phyloP scores from a whole-genome alignment of 2,888 invertebrate genomes.

The Drosophila affinis region DNA sequence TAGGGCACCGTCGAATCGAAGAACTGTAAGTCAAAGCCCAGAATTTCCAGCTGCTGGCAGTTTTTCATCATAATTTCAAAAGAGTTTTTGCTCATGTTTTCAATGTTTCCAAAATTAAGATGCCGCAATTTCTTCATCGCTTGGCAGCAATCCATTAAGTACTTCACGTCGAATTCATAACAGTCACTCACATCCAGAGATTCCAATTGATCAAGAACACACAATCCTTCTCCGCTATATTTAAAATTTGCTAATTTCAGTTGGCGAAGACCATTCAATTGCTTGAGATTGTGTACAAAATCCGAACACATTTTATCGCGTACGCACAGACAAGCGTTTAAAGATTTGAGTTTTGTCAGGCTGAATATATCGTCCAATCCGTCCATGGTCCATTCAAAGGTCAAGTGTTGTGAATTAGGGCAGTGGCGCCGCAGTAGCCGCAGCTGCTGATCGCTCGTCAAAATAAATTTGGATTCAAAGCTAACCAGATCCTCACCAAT shows the following conservation, averaged over 20 bases:
- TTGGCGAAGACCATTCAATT: neutral
- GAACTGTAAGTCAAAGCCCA: constrained; percentile 6
- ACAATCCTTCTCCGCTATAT: constrained; percentile 4
- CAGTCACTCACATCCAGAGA: neutral
- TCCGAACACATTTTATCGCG: neutral
- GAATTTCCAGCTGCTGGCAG: constrained; percentile 16
- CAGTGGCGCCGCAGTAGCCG: constrained; percentile 1
- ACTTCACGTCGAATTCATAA: too few species aligned
- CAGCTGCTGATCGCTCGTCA: constrained; percentile 2
- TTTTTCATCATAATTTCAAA: neutral
- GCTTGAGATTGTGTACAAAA: neutral
- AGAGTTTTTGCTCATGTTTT: neutral
- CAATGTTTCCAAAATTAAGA: constrained; percentile 9
- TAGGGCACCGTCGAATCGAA: neutral
- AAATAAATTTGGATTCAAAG: neutral
- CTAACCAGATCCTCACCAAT: constrained; percentile 17
- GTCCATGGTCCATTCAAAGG: accelerated
- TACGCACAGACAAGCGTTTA: constrained; percentile 2
- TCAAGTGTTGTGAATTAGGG: neutral
- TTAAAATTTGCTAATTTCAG: neutral
- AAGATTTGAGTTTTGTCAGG: neutral
- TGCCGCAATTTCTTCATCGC: constrained; percentile 8
- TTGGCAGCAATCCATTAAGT: neutral
- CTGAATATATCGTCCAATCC: too few species aligned
- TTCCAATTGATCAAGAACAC: constrained; percentile 6